These are phyloP conservation scores for Chinchilla lanigera DNA, from an alignment of 2,113 vertebrate species.

Conservation along the genomic window DNA sequence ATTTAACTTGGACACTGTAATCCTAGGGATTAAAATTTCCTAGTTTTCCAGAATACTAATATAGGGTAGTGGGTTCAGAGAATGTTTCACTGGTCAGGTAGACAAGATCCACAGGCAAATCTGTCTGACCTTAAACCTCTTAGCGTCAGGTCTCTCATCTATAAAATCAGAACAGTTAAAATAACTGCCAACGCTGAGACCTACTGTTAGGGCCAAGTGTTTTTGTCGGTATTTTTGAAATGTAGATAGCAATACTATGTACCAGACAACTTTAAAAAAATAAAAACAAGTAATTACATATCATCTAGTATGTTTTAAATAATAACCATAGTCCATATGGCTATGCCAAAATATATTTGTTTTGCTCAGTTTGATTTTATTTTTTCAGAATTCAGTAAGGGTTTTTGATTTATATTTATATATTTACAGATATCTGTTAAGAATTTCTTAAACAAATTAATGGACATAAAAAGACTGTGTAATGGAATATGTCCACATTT, in stretches of 20 bases:
- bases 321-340: not conserved
- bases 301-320: not conserved
- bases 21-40: not conserved
- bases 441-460: not conserved
- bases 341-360: not conserved
- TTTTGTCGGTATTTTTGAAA: not conserved
- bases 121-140: not conserved
- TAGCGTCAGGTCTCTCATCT: not conserved
- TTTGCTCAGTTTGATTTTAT: not conserved
- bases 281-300: conserved; percentile 34
- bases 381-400: not conserved
- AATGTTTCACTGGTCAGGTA: too few species aligned
- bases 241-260: not conserved
- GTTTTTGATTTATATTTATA: not conserved
- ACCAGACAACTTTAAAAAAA: not conserved
- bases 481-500: not conserved
- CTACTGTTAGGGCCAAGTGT: not conserved
- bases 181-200: not conserved
- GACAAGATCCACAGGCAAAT: not conserved
- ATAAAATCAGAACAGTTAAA: not conserved
- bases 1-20: not conserved
- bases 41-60: not conserved
- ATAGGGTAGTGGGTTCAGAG: not conserved
- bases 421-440: not conserved
- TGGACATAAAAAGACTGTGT: not conserved